phyloP scores from a whole-genome alignment of 2,797 vertebrate species.

The Ateles fusciceps region DNA sequence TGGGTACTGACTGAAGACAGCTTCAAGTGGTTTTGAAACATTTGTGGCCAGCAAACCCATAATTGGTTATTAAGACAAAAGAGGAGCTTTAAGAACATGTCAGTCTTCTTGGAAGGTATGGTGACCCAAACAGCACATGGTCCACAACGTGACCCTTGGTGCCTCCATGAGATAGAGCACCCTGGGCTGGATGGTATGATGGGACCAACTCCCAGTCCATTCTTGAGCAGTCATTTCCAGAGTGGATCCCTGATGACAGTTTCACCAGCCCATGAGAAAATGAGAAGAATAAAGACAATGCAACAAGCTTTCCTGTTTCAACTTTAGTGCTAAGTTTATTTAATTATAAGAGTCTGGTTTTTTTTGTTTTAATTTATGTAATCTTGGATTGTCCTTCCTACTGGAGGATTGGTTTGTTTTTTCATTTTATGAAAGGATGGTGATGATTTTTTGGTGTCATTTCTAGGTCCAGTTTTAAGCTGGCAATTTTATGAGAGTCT shows the following conservation, averaged over 20 bases:
- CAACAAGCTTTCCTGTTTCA: not conserved
- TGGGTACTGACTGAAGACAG: not conserved
- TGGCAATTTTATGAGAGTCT: not conserved
- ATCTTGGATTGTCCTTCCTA: not conserved
- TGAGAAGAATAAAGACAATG: not conserved
- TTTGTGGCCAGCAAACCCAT: not conserved
- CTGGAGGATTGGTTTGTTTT: not conserved
- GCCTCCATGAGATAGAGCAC: not conserved
- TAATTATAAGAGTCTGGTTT: not conserved
- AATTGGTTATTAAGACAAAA: not conserved
- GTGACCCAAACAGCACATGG: not conserved
- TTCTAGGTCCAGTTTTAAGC: not conserved
- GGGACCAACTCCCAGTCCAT: not conserved
- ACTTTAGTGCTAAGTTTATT: constrained; percentile 17
- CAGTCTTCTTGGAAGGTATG: not conserved
- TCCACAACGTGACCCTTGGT: not conserved
- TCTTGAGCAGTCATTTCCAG: not conserved
- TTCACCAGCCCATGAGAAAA: not conserved
- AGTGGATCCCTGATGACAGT: not conserved
- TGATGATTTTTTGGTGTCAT: not conserved
- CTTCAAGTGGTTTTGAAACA: not conserved
- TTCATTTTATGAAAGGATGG: not conserved
- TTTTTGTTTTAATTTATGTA: not conserved
- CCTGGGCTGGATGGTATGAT: not conserved
- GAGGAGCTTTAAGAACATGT: not conserved